Conservation (phyloP, 2,888 invertebrate species). For the Campoplex nolae region DNA sequence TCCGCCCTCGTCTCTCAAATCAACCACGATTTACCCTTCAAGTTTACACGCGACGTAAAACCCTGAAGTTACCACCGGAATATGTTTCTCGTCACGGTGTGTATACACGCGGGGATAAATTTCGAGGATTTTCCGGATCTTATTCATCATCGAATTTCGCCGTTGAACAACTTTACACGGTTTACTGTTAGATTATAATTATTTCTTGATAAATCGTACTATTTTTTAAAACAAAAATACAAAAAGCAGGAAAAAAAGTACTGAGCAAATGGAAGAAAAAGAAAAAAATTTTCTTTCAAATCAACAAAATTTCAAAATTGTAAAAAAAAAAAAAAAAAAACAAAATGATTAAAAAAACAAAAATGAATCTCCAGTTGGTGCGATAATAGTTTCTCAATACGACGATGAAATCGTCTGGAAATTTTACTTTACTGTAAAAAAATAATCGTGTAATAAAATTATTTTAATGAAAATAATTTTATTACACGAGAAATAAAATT, state of each 20-base stretch:
- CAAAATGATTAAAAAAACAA: too few species aligned
- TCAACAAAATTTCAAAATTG: too few species aligned
- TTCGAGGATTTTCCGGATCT: constrained; percentile 16
- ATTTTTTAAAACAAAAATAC: neutral
- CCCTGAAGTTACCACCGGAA: constrained; percentile 52
- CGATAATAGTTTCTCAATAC: constrained; percentile 28
- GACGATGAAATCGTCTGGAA: constrained; percentile 51
- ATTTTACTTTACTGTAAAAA: neutral
- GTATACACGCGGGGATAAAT: constrained; percentile 43
- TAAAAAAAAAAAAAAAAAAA: too few species aligned
- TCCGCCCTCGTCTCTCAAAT: constrained; percentile 25
- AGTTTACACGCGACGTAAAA: constrained; percentile 59
- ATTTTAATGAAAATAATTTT: neutral
- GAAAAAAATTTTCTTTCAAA: too few species aligned
- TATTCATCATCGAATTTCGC: neutral
- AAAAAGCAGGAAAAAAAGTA: neutral
- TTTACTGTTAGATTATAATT: neutral
- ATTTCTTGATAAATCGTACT: neutral
- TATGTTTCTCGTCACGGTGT: constrained; percentile 36
- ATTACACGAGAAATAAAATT: neutral
- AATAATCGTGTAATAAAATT: neutral
- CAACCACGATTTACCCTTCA: constrained; percentile 61
- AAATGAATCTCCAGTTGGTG: constrained; percentile 10
- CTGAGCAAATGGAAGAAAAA: neutral
- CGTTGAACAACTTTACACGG: neutral